Evolutionary conservation across 2,888 invertebrate species (phyloP), one percentile per base, ranked within the genome.

Genomic region (Argyresthia albistria): DNA sequence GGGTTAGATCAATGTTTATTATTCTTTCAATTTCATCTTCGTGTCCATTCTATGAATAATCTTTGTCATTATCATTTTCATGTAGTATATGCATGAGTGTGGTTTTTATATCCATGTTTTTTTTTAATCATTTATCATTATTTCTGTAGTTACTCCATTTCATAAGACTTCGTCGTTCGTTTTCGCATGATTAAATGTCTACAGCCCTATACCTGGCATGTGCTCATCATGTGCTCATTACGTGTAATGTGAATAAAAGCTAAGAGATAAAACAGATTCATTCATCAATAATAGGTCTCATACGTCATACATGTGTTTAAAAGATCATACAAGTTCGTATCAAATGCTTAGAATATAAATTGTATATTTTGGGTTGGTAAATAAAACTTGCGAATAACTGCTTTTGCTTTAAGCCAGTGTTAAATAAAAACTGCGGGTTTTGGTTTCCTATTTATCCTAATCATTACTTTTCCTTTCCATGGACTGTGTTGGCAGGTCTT

Each of bases 11-110:
- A 60, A 16, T 48, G n/a, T 37, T 48, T 14, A 64, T 61, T 66
- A 60, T 69, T 60, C 60, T 54, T 52, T 59, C 37, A 37, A 25
- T 25, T 25, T 25, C 25, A 25, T 25, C 25, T 25, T 6, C 25
- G 25, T 25, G 3, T 36, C 36, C 25, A 16, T 25, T 48, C 12
- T 12, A n/a, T 25, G n/a, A 46, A 35, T 25, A 46, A 46, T 35
- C 39, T 11, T 39, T 46, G 25, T 46, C 46, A 46, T 46, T 35
- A 9, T 42, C 16, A 65, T 67, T 59, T 63, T 62, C 57, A 39
- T 61, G 54, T 60, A 57, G 67, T 70, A 76, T 73, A 73, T 86
- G 86, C 86, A 86, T 84, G 86, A 86, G 86, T 86, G 86, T 86
- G 86, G 86, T 86, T 86, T 65, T 57, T 58, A n/a, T 55, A 57